phyloP scores from a whole-genome alignment of 2,888 invertebrate species.

The Brachylomia viminalis region DNA sequence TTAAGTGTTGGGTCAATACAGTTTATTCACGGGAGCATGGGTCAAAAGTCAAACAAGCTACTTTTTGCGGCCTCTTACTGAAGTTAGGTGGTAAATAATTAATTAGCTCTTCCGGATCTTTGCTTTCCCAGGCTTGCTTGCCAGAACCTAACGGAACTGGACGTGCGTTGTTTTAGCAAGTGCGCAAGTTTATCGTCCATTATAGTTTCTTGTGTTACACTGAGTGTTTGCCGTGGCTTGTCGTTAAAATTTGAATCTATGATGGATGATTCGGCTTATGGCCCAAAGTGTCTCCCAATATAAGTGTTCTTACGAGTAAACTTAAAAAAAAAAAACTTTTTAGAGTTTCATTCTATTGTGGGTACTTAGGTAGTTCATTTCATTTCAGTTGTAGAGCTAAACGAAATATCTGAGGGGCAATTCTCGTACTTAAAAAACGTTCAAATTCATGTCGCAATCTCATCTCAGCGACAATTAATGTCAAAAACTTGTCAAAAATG shows the following conservation, averaged over 20 bases:
- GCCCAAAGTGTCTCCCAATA: neutral
- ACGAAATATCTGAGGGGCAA: too few relatives aligned
- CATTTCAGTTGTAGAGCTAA: too few relatives aligned
- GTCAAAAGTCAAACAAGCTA: slow-evolving; percentile 2
- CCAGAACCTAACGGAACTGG: slow-evolving; percentile 35
- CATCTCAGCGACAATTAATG: too few relatives aligned
- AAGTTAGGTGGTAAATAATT: slow-evolving; percentile 18
- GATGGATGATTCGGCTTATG: neutral
- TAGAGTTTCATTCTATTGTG: too few relatives aligned
- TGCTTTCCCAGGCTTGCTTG: slow-evolving; percentile 29
- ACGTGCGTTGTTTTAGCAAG: slow-evolving; percentile 29
- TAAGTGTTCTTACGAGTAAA: neutral
- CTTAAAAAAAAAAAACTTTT: neutral
- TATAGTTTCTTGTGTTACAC: neutral
- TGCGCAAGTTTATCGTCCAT: slow-evolving; percentile 1
- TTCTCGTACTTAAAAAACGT: too few relatives aligned
- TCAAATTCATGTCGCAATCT: too few relatives aligned
- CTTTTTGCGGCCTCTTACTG: neutral
- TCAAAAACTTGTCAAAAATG: too few relatives aligned
- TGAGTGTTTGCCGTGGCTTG: neutral
- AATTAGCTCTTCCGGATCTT: slow-evolving; percentile 29
- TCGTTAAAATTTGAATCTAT: neutral
- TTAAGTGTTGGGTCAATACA: slow-evolving; percentile 11
- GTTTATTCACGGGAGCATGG: slow-evolving; percentile 6
- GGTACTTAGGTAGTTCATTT: neutral